A percentile compares a stretch with the other conserved stretches of the same genome.
These are phyloP conservation scores for Apis dorsata DNA, from an alignment of 1,140 invertebrate genomes.

Conservation along the genomic window DNA sequence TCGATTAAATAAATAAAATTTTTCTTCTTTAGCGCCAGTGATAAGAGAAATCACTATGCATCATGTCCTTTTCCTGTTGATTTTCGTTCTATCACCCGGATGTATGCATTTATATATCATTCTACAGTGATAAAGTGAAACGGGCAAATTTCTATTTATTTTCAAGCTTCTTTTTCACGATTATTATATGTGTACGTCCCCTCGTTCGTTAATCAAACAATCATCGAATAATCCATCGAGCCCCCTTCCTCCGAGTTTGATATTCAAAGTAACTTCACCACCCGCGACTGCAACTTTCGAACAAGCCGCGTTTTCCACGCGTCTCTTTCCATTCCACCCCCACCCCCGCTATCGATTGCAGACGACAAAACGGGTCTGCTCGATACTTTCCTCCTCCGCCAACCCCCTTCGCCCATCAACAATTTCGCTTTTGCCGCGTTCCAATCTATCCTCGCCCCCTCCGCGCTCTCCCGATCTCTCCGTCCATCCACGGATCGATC, in stretches of 20 bases:
- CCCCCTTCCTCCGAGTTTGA: not conserved
- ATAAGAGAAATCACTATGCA: not conserved
- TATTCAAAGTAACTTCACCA: conserved; percentile 2
- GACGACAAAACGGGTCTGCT: not conserved
- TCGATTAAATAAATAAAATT: not conserved
- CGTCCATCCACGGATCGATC: not conserved
- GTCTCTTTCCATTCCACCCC: not conserved
- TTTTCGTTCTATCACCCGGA: not conserved
- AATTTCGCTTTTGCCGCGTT: not conserved
- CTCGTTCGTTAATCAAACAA: conserved; percentile 11
- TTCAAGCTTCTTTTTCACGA: not conserved
- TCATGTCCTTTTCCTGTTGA: conserved; percentile 13
- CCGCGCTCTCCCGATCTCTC: not conserved
- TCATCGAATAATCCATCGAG: not conserved
- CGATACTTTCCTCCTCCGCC: not conserved
- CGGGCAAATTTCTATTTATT: not conserved
- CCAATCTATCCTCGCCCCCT: not conserved
- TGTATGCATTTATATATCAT: not conserved
- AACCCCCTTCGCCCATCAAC: not conserved
- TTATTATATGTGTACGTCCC: not conserved
- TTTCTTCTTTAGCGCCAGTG: not conserved
- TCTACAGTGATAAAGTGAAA: not conserved
- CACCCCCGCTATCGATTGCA: not conserved
- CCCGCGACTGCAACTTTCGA: not conserved
- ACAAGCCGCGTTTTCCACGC: not conserved